Base-by-base conservation (phyloP, 2,888 invertebrate genomes). In the Melanophora roralis region DNA sequence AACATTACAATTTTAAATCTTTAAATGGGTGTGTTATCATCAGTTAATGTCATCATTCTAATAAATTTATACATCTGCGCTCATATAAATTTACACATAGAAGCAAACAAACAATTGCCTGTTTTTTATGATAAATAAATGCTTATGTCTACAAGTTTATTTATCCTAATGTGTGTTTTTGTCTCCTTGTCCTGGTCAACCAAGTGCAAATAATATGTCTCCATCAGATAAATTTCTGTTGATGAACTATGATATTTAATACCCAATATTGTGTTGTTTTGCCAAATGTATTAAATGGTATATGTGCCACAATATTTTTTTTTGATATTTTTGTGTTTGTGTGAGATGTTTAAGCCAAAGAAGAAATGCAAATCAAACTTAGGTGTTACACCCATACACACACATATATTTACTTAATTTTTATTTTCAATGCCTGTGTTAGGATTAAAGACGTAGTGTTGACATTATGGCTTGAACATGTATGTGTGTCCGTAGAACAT, bases 141-240 rank as follows among this genome's bases (percentile, higher is more conserved):
- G n/a, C 19, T 19, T 43, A 34, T 34, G 38, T 34, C 49, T 38
- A 19, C 14, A 32, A 21, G 36, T 14, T 1, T 45, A 8, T 34
- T 2, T 59, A 14, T 1, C 8, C 11, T 3, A 19, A 8, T 57
- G 40, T 57, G 21, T 60, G 47, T 53, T 40, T 34, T 7, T 62
- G 32, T 49, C 14, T 27, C 36, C 57, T 69, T 74, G 65, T 65
- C 59, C 72, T 76, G 82, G 68, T 77, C 84, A 85, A 64, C 83
- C 85, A 83, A 81, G 83, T 83, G 85, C 81, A 69, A 84, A 82
- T 85, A 86, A 86, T 85, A 79, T 83, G 85, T 85, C 85, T 84
- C 84, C 82, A 85, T 85, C 85, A 85, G 85, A 85, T 85, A 83
- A 82, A 27, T 47, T 76, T 27, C 27, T 79, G 64, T 72, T 78